These are phyloP conservation scores for Acanthis flammea DNA, from an alignment of 2,797 vertebrate genomes.

Conservation along the genomic window DNA sequence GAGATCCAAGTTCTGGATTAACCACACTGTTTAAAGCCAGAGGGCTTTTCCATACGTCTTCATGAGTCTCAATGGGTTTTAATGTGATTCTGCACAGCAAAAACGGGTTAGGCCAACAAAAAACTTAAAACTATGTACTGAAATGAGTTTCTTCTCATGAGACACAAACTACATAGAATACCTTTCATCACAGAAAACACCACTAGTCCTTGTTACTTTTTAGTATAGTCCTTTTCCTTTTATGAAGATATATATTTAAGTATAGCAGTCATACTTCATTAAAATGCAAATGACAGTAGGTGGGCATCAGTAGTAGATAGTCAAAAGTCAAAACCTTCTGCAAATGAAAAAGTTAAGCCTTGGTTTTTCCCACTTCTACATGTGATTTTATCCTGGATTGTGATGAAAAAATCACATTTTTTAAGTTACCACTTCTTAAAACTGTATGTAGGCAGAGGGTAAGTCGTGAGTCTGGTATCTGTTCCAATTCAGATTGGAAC, in stretches of 20 bases:
- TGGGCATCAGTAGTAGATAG: not conserved
- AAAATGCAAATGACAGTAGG: not conserved
- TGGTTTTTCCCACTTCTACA: not conserved
- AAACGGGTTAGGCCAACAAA: not conserved
- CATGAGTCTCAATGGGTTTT: not conserved
- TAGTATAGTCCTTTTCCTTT: not conserved
- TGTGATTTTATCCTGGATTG: not conserved
- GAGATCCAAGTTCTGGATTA: not conserved
- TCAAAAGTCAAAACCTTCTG: not conserved
- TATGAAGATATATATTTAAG: not conserved
- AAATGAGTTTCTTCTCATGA: not conserved
- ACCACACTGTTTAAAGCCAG: not conserved
- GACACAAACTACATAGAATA: not conserved
- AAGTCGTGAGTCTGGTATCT: accelerated
- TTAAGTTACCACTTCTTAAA: not conserved
- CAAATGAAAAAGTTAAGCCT: not conserved
- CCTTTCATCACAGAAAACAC: not conserved
- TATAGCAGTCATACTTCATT: not conserved
- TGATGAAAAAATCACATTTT: not conserved
- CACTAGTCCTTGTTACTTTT: not conserved
- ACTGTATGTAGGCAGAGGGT: not conserved
- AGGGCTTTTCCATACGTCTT: not conserved
- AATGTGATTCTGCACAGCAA: not conserved
- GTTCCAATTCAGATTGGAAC: not conserved
- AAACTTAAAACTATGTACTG: not conserved